Percentiles rank a stretch among this genome's conserved stretches.
phyloP scores from a whole-genome alignment of 2,888 invertebrate species.

The Mystacides longicornis region DNA sequence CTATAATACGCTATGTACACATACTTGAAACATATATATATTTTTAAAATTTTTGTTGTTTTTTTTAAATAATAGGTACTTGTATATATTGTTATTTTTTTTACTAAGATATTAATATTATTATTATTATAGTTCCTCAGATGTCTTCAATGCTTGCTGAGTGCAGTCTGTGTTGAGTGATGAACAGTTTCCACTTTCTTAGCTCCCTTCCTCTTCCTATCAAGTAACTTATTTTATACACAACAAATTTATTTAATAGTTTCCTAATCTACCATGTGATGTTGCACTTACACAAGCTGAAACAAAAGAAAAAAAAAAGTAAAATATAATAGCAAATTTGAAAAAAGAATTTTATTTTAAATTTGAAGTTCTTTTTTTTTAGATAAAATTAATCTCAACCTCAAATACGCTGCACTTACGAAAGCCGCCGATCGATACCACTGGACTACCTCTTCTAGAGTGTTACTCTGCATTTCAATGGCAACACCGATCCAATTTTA shows the following conservation, averaged over 20 bases:
- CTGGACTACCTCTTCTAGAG: no score
- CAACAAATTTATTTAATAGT: conserved; percentile 19
- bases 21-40: neutral
- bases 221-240: conserved; percentile 17
- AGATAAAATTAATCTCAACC: no score
- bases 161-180: conserved; percentile 56
- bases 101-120: conserved; percentile 10
- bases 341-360: no score
- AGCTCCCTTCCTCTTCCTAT: conserved; percentile 29
- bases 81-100: conserved; percentile 11
- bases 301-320: conserved; percentile 35
- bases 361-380: no score
- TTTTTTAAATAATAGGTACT: neutral
- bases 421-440: no score
- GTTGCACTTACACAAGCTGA: conserved; percentile 58
- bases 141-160: conserved; percentile 87
- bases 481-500: no score
- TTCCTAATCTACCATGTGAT: conserved; percentile 31
- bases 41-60: neutral
- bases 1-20: neutral
- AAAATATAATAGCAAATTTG: neutral
- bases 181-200: conserved; percentile 34
- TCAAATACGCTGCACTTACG: no score
- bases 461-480: no score
- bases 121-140: conserved; percentile 54